Evolutionary conservation across 1,140 invertebrate species (phyloP).

Genomic region (Elymnias hypermnestra): DNA sequence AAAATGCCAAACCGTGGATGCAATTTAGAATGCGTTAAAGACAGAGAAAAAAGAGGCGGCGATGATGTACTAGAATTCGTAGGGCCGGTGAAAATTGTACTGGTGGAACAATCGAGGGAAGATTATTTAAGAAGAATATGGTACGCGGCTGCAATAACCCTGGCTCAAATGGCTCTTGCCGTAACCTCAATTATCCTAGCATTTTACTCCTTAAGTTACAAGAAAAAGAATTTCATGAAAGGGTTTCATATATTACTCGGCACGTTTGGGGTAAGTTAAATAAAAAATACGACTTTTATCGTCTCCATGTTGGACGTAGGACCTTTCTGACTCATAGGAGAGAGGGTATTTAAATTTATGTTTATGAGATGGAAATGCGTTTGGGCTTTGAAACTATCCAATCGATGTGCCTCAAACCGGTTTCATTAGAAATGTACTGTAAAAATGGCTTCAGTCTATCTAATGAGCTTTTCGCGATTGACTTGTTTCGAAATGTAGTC

Average conservation of each 20-base stretch:
- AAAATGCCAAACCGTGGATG: conserved; percentile 26
- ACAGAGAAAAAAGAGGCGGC: too few species aligned
- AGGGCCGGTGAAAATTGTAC: conserved; percentile 50
- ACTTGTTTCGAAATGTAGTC: too few species aligned
- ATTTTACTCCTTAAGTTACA: conserved; percentile 29
- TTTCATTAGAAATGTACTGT: too few species aligned
- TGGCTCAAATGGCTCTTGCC: conserved; percentile 37
- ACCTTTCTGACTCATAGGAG: too few species aligned
- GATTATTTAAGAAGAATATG: conserved; percentile 21
- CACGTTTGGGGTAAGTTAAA: conserved; percentile 38
- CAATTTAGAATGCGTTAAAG: conserved; percentile 36
- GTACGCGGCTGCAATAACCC: conserved; percentile 25
- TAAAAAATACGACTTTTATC: too few species aligned
- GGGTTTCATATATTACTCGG: conserved; percentile 40
- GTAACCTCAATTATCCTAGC: conserved; percentile 25
- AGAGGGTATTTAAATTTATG: too few species aligned
- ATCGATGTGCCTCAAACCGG: too few species aligned
- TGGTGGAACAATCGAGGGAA: conserved; percentile 32
- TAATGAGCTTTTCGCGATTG: too few species aligned
- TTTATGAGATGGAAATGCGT: too few species aligned
- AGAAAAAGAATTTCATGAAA: conserved; percentile 8
- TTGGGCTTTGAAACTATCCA: too few species aligned
- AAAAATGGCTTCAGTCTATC: too few species aligned
- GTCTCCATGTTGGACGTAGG: too few species aligned
- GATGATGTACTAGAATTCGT: conserved; percentile 35